Evolutionary conservation across 2,113 vertebrate genomes (phyloP).

Genomic region (Laticauda colubrina): DNA sequence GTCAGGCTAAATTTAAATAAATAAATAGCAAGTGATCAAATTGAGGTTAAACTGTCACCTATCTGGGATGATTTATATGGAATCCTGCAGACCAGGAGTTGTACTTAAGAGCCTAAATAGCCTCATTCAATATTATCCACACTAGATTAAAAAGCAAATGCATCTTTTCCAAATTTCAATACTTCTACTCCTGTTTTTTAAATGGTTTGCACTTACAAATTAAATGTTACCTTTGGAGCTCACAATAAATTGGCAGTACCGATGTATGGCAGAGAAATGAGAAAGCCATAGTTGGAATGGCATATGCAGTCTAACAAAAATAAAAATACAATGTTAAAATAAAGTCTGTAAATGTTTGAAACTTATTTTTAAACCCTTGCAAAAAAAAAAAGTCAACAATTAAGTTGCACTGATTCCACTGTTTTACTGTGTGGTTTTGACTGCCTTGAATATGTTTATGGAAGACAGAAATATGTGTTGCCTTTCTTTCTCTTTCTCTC

Average conservation of each 20-base stretch:
- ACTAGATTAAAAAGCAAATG: not conserved
- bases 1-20: not conserved
- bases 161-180: not conserved
- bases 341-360: not conserved
- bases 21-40: not conserved
- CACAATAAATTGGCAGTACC: slow-evolving; percentile 93
- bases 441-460: not conserved
- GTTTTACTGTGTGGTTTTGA: not conserved
- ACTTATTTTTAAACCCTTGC: not conserved
- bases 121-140: not conserved
- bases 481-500: not conserved
- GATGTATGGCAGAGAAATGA: slow-evolving; percentile 97
- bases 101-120: not conserved
- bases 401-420: not conserved
- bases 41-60: not conserved
- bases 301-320: slow-evolving; percentile 85
- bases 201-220: not conserved
- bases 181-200: not conserved
- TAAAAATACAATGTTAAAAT: not conserved
- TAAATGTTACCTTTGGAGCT: slow-evolving; percentile 77
- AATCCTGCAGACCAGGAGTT: not conserved
- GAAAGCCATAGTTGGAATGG: slow-evolving; percentile 97
- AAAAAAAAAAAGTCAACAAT: not conserved
- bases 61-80: not conserved
- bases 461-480: not conserved